Evolutionary conservation across 1,140 invertebrate genomes (phyloP).

Genomic region (Saccostrea glomerata): DNA sequence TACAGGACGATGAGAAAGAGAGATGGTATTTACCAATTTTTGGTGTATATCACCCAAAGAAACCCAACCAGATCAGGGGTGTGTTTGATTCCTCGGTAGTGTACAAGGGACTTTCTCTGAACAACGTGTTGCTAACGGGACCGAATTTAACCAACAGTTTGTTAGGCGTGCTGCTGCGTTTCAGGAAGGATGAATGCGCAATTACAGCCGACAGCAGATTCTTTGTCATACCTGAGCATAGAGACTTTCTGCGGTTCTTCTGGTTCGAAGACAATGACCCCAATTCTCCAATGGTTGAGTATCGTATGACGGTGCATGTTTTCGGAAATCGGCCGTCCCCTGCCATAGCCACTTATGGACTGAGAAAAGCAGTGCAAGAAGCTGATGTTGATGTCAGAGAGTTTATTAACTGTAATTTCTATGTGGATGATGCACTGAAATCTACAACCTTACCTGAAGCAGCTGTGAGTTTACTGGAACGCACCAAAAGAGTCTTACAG

Average conservation of each 20-base stretch:
- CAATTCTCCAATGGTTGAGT: slow-evolving; percentile 43
- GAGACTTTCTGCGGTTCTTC: slow-evolving; percentile 55
- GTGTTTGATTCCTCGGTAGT: slow-evolving; percentile 49
- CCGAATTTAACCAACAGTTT: slow-evolving; percentile 75
- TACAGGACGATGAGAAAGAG: slow-evolving; percentile 40
- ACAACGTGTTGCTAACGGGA: slow-evolving; percentile 59
- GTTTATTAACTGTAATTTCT: slow-evolving; percentile 53
- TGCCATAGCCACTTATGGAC: slow-evolving; percentile 59
- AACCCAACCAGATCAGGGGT: slow-evolving; percentile 42
- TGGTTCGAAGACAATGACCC: slow-evolving; percentile 57
- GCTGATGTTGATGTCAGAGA: slow-evolving; percentile 40
- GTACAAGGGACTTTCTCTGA: slow-evolving; percentile 58
- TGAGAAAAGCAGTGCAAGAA: slow-evolving; percentile 42
- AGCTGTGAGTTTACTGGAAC: slow-evolving; percentile 45
- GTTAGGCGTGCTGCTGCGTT: slow-evolving; percentile 59
- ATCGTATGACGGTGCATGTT: slow-evolving; percentile 58
- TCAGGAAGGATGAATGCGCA: slow-evolving; percentile 54
- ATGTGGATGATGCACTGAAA: slow-evolving; percentile 54
- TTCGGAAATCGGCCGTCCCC: slow-evolving; percentile 36
- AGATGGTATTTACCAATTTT: slow-evolving; percentile 49
- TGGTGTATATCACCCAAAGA: slow-evolving; percentile 51
- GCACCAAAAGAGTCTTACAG: slow-evolving; percentile 10
- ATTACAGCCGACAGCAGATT: slow-evolving; percentile 54
- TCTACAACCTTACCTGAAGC: not conserved
- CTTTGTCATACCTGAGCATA: slow-evolving; percentile 48